These are phyloP conservation scores for Bettongia penicillata DNA, from an alignment of 2,113 vertebrate species.

Conservation along the genomic window DNA sequence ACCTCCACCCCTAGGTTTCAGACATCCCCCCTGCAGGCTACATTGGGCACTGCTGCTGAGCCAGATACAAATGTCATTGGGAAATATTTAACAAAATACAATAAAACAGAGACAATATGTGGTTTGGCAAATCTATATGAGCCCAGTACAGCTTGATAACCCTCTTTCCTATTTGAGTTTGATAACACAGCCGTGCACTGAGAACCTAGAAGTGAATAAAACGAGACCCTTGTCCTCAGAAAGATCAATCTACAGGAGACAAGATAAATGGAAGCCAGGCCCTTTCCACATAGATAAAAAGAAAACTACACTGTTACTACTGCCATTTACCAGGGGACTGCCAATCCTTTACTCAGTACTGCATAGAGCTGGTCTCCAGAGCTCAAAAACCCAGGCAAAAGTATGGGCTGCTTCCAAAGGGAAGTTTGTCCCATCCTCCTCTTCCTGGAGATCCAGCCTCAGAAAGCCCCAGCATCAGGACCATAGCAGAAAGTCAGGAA, in stretches of 20 bases:
- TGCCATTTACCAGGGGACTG: background rate
- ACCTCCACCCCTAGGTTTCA: background rate
- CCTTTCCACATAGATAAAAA: background rate
- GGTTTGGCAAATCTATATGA: background rate
- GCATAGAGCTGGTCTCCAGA: background rate
- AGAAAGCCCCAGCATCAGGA: background rate
- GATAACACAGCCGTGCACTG: background rate
- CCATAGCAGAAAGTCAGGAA: background rate
- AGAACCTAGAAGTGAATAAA: background rate
- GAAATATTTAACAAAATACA: background rate
- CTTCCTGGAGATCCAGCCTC: background rate
- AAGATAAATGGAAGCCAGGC: background rate
- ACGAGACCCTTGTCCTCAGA: background rate
- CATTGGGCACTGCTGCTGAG: background rate
- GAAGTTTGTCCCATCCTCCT: background rate
- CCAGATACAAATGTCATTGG: background rate
- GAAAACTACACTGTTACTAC: background rate
- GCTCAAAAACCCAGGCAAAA: background rate
- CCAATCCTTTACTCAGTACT: background rate
- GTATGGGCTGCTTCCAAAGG: background rate
- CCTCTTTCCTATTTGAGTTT: background rate
- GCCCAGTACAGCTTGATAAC: background rate
- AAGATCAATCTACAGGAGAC: background rate
- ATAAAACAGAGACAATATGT: background rate
- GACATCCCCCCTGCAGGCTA: background rate